These are phyloP conservation scores for Pluvianellus socialis DNA, from an alignment of 2,113 vertebrate species.

Conservation along the genomic window DNA sequence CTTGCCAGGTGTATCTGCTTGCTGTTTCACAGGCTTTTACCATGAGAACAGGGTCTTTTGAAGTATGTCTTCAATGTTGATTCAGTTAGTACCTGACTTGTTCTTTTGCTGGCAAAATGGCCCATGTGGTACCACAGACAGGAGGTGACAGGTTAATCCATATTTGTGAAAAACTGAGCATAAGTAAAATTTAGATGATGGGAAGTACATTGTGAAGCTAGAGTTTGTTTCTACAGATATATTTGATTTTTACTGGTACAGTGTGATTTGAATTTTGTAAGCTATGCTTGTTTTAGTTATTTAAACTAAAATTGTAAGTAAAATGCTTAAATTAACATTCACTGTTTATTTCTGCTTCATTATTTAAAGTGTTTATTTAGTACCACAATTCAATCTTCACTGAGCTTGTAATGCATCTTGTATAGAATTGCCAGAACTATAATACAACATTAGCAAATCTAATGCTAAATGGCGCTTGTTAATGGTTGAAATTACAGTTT, in stretches of 20 bases:
- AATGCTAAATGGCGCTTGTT: constrained; percentile 55
- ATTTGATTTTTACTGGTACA: neutral
- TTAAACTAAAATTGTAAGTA: neutral
- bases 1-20: neutral
- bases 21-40: neutral
- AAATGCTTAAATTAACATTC: neutral
- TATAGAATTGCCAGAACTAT: constrained; percentile 40
- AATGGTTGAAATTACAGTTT: constrained; percentile 47
- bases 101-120: neutral
- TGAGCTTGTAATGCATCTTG: constrained; percentile 31
- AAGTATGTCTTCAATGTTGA: accelerated
- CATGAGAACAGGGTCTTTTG: neutral
- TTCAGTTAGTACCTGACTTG: neutral
- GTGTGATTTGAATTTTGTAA: neutral
- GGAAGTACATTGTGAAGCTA: neutral
- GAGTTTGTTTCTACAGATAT: neutral
- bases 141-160: neutral
- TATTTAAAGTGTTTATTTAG: constrained; percentile 43
- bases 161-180: neutral
- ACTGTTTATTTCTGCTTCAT: constrained; percentile 49
- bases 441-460: constrained; percentile 53
- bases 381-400: constrained; percentile 39
- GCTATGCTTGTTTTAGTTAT: neutral
- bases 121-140: neutral
- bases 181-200: neutral